These are phyloP conservation scores for Formica aserva DNA, from an alignment of 2,888 invertebrate genomes.

Conservation along the genomic window DNA sequence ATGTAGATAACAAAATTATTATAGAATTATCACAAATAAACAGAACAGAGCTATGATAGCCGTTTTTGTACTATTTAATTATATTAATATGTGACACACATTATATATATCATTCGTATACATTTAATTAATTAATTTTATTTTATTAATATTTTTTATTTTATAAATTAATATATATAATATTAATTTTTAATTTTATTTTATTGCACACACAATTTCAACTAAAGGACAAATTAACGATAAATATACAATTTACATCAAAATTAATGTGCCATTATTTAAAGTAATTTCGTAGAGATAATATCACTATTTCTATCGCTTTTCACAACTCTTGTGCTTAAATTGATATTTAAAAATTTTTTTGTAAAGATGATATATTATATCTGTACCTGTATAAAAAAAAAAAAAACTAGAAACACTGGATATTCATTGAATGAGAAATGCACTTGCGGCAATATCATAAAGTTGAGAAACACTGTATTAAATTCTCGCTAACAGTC, in stretches of 20 bases:
- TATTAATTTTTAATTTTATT: neutral
- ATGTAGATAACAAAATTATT: neutral
- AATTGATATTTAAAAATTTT: neutral
- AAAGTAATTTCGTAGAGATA: too few species aligned
- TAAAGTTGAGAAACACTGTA: conserved; percentile 16
- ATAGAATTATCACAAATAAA: neutral
- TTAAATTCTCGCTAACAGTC: neutral
- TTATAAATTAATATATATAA: neutral
- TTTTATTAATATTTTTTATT: neutral
- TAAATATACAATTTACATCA: too few species aligned
- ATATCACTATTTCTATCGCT: too few species aligned
- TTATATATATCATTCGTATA: too few species aligned
- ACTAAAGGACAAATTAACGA: too few species aligned
- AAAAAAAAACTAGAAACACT: neutral
- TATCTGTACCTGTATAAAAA: neutral
- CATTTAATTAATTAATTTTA: neutral
- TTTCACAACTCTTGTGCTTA: too few species aligned
- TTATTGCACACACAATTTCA: neutral
- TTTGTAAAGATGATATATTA: neutral
- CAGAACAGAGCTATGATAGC: neutral
- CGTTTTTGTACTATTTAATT: too few species aligned
- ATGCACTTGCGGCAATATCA: neutral
- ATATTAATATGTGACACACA: too few species aligned
- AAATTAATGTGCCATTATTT: too few species aligned
- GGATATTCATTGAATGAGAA: neutral